Evolutionary conservation across 2,113 vertebrate species (phyloP), one percentile per base, ranked within the genome.

Genomic region (Erinaceus europaeus): DNA sequence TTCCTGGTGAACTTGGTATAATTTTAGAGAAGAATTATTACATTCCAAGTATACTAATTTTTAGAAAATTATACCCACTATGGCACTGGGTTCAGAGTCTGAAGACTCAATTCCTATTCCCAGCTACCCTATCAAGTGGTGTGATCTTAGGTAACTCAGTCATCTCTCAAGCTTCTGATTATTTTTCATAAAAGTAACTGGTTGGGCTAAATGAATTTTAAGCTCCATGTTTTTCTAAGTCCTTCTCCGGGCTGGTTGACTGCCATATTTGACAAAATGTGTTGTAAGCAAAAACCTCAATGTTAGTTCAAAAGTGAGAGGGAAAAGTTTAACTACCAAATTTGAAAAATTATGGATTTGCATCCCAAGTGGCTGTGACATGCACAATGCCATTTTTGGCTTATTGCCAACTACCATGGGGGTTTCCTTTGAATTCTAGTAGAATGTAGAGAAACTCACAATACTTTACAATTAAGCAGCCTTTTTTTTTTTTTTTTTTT

Each of bases 381-480:
- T 13, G 23, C n/a, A 82, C 65, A 84, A 34, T 14, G 29, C 7
- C 77, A 82, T 42, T 80, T 91, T 42, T 75, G 32, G 32, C 65
- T 90, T 57, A 38, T 32, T 38, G 38, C 23, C n/a, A 78, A 18
- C 61, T 42, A 68, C 27, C 23, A n/a, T 18, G 9, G 25, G 67
- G 44, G 53, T 61, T 69, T 73, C 62, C 29, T 84, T 50, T 81
- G 29, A 89, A 44, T 44, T 86, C 82, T 52, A 90, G 84, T 42
- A 84, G 55, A 42, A 79, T 11, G 88, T 7, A 76, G 17, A 57
- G 46, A 53, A 67, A 55, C 75, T 25, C 34, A 42, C 36, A 65
- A 61, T 55, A 32, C 53, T 53, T 91, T n/a, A 86, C 50, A 92
- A 68, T 18, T 40, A 68, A 44, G 11, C 6, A n/a, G n/a, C n/a